phyloP scores from a whole-genome alignment of 2,113 vertebrate species.

The Anthoscopus minutus region DNA sequence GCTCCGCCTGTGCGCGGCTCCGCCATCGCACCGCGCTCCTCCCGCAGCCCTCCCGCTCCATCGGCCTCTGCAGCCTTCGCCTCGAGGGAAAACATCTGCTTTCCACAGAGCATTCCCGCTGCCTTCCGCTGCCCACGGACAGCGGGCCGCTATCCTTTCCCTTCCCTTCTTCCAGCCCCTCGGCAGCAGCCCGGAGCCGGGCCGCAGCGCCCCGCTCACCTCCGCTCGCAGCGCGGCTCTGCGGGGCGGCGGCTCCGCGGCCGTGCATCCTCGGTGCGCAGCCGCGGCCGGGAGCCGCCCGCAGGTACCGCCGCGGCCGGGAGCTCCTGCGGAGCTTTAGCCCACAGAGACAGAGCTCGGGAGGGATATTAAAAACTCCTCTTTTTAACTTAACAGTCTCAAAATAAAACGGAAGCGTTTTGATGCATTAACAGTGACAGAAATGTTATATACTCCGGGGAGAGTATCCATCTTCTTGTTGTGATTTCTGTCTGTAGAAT shows the following conservation, averaged over 20 bases:
- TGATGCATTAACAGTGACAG: neutral
- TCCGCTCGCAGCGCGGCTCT: neutral
- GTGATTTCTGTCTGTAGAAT: neutral
- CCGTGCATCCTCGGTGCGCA: constrained; percentile 8
- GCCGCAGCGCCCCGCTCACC: neutral
- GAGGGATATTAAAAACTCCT: fast-evolving
- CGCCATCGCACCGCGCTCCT: neutral
- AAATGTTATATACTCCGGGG: fast-evolving
- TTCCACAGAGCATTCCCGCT: fast-evolving
- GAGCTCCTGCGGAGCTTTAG: fast-evolving
- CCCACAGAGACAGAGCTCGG: fast-evolving
- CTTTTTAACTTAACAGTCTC: neutral
- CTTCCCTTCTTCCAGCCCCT: fast-evolving
- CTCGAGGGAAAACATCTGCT: neutral
- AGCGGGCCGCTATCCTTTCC: fast-evolving
- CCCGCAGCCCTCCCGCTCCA: neutral
- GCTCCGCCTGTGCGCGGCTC: neutral
- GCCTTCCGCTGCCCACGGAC: neutral
- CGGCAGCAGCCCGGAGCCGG: too few relatives aligned
- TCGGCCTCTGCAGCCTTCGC: fast-evolving
- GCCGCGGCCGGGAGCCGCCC: neutral
- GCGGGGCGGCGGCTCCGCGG: neutral
- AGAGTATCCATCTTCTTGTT: fast-evolving
- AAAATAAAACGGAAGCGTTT: fast-evolving
- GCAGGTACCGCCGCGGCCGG: fast-evolving